phyloP scores from a whole-genome alignment of 2,888 invertebrate genomes.

The Lucinisca nassula region DNA sequence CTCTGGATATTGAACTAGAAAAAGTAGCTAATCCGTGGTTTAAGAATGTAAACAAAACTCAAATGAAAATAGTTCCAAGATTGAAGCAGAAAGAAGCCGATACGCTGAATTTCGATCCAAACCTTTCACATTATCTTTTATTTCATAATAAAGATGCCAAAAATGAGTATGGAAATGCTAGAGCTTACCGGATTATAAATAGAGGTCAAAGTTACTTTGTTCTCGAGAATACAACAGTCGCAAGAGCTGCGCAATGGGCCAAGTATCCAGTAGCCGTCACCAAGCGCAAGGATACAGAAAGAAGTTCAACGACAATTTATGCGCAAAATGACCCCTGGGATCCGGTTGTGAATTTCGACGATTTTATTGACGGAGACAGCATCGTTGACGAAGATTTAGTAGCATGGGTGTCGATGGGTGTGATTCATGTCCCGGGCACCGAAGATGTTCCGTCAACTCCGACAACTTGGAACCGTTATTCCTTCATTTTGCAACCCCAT shows the following conservation, averaged over 20 bases:
- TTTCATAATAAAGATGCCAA: slow-evolving; percentile 30
- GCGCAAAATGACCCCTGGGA: slow-evolving; percentile 78
- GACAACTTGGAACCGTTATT: slow-evolving; percentile 78
- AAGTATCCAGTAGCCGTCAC: slow-evolving; percentile 78
- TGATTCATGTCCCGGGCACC: slow-evolving; percentile 82
- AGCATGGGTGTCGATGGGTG: slow-evolving; percentile 84
- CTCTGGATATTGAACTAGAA: slow-evolving; percentile 61
- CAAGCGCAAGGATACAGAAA: slow-evolving; percentile 77
- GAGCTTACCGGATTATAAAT: slow-evolving; percentile 76
- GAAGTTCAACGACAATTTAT: slow-evolving; percentile 76
- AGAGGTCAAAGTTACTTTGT: slow-evolving; percentile 71
- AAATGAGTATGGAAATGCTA: slow-evolving; percentile 44
- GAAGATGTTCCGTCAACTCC: slow-evolving; percentile 84
- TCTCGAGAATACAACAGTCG: slow-evolving; percentile 59
- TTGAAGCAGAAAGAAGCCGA: slow-evolving; percentile 69
- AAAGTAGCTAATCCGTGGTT: slow-evolving; percentile 59
- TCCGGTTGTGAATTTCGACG: slow-evolving; percentile 76
- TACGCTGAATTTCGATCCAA: slow-evolving; percentile 30
- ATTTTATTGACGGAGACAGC: slow-evolving; percentile 78
- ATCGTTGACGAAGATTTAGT: slow-evolving; percentile 82
- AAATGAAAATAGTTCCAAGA: slow-evolving; percentile 63
- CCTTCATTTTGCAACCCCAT: slow-evolving; percentile 80
- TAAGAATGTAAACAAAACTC: slow-evolving; percentile 55
- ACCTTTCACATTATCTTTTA: slow-evolving; percentile 44
- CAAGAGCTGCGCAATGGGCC: slow-evolving; percentile 77